Percentiles rank a stretch among this genome's conserved stretches.
Evolutionary conservation across 2,113 vertebrate genomes (phyloP).

Genomic region (Centropus unirufus): DNA sequence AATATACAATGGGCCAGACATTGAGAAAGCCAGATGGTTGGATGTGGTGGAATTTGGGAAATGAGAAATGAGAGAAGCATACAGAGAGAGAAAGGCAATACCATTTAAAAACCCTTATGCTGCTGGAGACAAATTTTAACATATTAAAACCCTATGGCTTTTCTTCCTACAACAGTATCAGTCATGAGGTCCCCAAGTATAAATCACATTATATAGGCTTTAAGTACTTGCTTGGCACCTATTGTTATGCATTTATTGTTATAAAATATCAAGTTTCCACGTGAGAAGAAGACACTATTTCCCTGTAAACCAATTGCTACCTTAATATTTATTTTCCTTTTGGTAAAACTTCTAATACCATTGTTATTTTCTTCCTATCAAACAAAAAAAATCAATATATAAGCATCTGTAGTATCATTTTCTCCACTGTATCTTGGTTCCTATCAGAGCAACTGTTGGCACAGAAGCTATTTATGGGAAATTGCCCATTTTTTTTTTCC

Average conservation of each 20-base stretch:
- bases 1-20: not conserved
- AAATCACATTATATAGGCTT: not conserved
- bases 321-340: not conserved
- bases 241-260: not conserved
- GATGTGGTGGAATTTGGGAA: constrained; percentile 21
- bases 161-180: not conserved
- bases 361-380: not conserved
- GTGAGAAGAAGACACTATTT: not conserved
- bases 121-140: constrained; percentile 7
- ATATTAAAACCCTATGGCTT: constrained; percentile 40
- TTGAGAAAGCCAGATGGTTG: constrained; percentile 35
- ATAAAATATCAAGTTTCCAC: not conserved
- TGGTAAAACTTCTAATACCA: not conserved
- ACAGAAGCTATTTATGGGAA: not conserved
- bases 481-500: not conserved
- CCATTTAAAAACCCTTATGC: constrained; percentile 1
- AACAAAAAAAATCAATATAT: not conserved
- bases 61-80: not conserved
- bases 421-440: not conserved
- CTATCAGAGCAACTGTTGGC: not conserved
- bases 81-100: not conserved
- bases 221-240: not conserved
- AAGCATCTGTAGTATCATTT: not conserved
- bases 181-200: not conserved
- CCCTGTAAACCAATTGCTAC: not conserved